Percentiles rank a stretch among this genome's conserved stretches.
phyloP scores from a whole-genome alignment of 2,888 invertebrate species.

The Dicycla oo region DNA sequence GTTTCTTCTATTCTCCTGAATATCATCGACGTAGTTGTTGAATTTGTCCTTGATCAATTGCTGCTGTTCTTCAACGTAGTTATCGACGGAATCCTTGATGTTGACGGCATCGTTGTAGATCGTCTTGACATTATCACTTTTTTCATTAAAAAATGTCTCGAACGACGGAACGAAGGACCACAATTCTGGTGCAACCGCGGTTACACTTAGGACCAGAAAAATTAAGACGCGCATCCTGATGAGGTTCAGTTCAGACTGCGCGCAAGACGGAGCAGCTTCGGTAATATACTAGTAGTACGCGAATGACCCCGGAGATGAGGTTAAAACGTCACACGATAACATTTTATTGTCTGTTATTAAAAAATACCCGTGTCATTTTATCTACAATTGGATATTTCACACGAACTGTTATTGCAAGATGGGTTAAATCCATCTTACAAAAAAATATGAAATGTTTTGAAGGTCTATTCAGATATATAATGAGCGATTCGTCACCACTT shows the following conservation, averaged over 20 bases:
- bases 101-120: conserved; percentile 69
- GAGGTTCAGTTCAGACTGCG: conserved; percentile 61
- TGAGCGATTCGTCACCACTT: conserved; percentile 15
- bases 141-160: conserved; percentile 63
- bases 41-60: conserved; percentile 75
- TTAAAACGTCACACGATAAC: conserved; percentile 69
- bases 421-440: too few species aligned
- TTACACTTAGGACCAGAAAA: conserved; percentile 47
- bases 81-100: conserved; percentile 75
- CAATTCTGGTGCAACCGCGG: conserved; percentile 52
- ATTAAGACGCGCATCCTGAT: conserved; percentile 65
- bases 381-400: conserved; percentile 28
- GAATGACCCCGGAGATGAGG: conserved; percentile 72
- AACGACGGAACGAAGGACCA: conserved; percentile 64
- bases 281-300: conserved; percentile 65
- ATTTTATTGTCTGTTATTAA: conserved; percentile 50
- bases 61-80: conserved; percentile 78
- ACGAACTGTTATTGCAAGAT: conserved; percentile 26
- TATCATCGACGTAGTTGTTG: conserved; percentile 75
- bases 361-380: conserved; percentile 52
- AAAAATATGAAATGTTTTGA: conserved; percentile 6
- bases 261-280: conserved; percentile 47
- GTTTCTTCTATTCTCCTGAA: conserved; percentile 75
- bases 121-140: conserved; percentile 71
- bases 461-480: conserved; percentile 4